phyloP scores from a whole-genome alignment of 2,113 vertebrate species.

The Hyla sarda region DNA sequence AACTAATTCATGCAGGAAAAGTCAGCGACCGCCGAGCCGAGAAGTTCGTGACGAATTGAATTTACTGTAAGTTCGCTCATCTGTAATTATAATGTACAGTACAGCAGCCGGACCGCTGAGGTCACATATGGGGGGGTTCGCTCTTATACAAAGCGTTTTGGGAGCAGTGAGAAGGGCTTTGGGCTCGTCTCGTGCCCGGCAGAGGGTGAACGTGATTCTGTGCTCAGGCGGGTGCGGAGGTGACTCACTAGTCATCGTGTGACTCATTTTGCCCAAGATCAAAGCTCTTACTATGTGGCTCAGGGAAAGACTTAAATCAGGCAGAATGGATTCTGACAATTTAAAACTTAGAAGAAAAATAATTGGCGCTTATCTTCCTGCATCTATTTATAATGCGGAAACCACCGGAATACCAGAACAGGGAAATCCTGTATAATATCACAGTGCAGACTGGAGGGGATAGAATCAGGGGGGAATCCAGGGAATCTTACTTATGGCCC shows the following conservation, averaged over 20 bases:
- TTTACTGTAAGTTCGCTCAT: no score
- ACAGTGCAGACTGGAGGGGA: not conserved
- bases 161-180: not conserved
- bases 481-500: no score
- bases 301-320: not conserved
- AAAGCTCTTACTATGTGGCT: not conserved
- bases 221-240: not conserved
- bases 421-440: not conserved
- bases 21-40: no score
- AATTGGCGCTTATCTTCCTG: not conserved
- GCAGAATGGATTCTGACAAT: slow-evolving; percentile 6
- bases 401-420: not conserved
- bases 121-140: not conserved
- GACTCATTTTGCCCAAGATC: not conserved
- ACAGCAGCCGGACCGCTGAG: not conserved
- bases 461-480: not conserved
- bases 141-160: not conserved
- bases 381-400: not conserved
- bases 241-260: not conserved
- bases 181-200: not conserved
- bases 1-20: no score
- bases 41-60: no score
- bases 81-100: no score
- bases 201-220: not conserved
- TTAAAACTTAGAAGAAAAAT: slow-evolving; percentile 9